Base-by-base conservation (phyloP, 1,140 invertebrate species). In the Lucilia sericata region DNA sequence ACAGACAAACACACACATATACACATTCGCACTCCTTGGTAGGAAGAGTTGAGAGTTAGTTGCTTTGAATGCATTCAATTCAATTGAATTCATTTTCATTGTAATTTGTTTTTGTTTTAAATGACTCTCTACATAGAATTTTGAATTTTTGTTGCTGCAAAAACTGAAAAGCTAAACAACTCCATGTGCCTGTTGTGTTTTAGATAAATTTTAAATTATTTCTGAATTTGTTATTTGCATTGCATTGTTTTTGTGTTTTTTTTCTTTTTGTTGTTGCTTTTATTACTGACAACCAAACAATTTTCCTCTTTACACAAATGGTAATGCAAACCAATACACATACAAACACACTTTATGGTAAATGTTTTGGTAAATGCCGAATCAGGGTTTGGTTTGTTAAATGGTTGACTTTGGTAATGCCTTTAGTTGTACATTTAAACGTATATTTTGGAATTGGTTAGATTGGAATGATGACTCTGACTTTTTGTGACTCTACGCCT, bases 161-260 rank as follows among this genome's bases (percentile, higher is more conserved):
- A 7, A n/a, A 60, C 13, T 60, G 55, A n/a, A 60, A 60, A 2
- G 25, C 25, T 30, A 60, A 60, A 42, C 5, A 42, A 42, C 51
- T 55, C 17, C n/a, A 0, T 70, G 65, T n/a, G 65, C 19, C 65
- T 70, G 65, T 70, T 70, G 65, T 19, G 19, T 70, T 70, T 70
- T 21, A 70, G 65, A 70, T 70, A 70, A 70, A 70, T 70, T 70
- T 70, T 25, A 21, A 70, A 70, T 70, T 70, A 70, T 70, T 70
- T 70, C 65, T 19, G 19, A 3, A 70, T 70, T 70, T 70, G 19
- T 70, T 70, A 12, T 17, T 70, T 70, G 65, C 19, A 70, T 70
- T 60, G 14, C n/a, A 17, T 17, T 60, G 13, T 60, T 60, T 17
- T 60, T 60, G 13, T 60, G n/a, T 42, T 30, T 30, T 30, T 30